These are phyloP conservation scores for Platygyra sinensis DNA, from an alignment of 64 coral and sea anemone species.

Conservation along the genomic window DNA sequence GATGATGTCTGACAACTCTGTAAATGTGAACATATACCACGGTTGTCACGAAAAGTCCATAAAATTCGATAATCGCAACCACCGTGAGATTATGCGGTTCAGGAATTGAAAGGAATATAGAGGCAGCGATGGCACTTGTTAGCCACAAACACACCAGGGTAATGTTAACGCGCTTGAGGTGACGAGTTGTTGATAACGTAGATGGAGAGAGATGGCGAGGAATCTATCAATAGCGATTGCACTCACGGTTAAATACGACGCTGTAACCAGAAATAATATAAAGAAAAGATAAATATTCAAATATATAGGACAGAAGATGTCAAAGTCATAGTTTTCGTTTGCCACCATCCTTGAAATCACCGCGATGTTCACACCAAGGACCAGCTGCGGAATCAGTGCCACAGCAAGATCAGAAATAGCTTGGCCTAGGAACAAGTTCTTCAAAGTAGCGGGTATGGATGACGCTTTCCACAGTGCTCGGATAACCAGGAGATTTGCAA, in stretches of 20 bases:
- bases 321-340: neutral
- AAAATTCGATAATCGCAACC: neutral
- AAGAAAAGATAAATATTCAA: neutral
- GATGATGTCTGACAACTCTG: constrained; percentile 15
- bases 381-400: neutral
- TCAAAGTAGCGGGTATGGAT: neutral
- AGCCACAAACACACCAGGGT: constrained; percentile 1
- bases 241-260: constrained; percentile 23
- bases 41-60: neutral
- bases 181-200: constrained; percentile 15
- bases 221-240: constrained; percentile 33
- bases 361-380: neutral
- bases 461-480: neutral
- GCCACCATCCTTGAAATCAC: neutral
- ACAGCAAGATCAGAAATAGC: neutral
- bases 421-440: neutral
- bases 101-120: neutral
- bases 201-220: constrained; percentile 24
- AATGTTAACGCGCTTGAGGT: neutral
- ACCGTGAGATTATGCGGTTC: neutral
- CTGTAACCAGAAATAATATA: neutral
- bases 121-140: neutral
- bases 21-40: neutral
- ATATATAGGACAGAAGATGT: neutral
- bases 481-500: neutral